Evolutionary conservation across 2,888 invertebrate species (phyloP).

Genomic region (Drosophila prolongata): DNA sequence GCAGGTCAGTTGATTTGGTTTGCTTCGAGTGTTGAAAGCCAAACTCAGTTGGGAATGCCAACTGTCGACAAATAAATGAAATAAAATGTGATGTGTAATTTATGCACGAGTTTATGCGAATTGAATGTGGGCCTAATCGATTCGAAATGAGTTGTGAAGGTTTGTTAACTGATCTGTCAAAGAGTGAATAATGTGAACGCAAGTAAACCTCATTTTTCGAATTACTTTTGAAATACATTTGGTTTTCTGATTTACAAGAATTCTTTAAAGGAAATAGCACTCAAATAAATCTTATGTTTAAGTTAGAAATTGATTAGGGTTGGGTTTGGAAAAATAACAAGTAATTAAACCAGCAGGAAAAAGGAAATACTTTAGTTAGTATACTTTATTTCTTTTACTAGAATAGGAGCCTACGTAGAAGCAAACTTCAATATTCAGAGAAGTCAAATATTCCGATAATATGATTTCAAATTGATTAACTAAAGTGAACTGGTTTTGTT

Average conservation of each 20-base stretch:
- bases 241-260: neutral
- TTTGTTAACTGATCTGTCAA: conserved; percentile 25
- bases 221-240: neutral
- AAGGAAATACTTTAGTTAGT: no score
- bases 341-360: no score
- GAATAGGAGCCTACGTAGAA: no score
- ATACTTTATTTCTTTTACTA: no score
- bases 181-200: conserved; percentile 10
- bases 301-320: no score
- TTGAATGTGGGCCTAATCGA: conserved; percentile 30
- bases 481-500: neutral
- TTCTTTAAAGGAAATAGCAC: no score
- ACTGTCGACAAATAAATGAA: conserved; percentile 36
- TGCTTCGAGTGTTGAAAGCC: conserved; percentile 40
- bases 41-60: conserved; percentile 49
- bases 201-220: neutral
- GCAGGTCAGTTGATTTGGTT: conserved; percentile 60
- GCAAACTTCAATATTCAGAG: neutral
- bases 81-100: conserved; percentile 16
- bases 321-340: no score
- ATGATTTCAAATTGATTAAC: neutral
- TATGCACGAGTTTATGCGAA: conserved; percentile 9
- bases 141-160: conserved; percentile 18
- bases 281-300: no score
- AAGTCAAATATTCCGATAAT: neutral